Evolutionary conservation across 2,888 invertebrate genomes (phyloP).

Genomic region (Dione vanillae): DNA sequence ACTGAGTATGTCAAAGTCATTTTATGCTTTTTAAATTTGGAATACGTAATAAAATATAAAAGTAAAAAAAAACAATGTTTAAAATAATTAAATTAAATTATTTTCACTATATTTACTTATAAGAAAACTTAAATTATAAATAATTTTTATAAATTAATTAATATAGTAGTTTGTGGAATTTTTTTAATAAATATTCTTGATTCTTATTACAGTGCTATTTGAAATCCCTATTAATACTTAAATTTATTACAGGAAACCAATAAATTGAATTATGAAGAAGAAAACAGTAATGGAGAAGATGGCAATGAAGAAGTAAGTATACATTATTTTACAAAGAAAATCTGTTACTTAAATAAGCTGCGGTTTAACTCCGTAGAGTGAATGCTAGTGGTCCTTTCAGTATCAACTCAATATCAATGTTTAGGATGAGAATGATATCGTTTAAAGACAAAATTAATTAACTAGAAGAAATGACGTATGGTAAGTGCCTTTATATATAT

Average conservation of each 20-base stretch:
- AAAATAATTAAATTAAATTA: no score
- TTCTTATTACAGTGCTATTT: no score
- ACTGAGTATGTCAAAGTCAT: no score
- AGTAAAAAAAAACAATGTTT: no score
- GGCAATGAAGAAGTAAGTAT: constrained; percentile 1
- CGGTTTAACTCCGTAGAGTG: constrained; percentile 5
- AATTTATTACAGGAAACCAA: constrained; percentile 1
- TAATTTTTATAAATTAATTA: no score
- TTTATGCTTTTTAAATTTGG: no score
- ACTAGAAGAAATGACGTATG: background rate
- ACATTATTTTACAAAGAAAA: background rate
- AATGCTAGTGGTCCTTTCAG: constrained; percentile 4
- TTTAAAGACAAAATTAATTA: background rate
- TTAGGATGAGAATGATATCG: background rate
- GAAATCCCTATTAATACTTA: no score
- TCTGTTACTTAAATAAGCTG: background rate
- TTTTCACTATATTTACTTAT: no score
- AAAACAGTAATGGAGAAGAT: background rate
- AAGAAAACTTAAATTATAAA: no score
- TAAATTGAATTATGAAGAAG: background rate
- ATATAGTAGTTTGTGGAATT: no score
- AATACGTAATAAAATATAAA: no score
- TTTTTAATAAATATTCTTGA: no score
- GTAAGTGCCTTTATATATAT: background rate
- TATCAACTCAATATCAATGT: constrained; percentile 1